These are phyloP conservation scores for Paedocypris micromegethes DNA, from an alignment of 2,797 vertebrate species.

Conservation along the genomic window DNA sequence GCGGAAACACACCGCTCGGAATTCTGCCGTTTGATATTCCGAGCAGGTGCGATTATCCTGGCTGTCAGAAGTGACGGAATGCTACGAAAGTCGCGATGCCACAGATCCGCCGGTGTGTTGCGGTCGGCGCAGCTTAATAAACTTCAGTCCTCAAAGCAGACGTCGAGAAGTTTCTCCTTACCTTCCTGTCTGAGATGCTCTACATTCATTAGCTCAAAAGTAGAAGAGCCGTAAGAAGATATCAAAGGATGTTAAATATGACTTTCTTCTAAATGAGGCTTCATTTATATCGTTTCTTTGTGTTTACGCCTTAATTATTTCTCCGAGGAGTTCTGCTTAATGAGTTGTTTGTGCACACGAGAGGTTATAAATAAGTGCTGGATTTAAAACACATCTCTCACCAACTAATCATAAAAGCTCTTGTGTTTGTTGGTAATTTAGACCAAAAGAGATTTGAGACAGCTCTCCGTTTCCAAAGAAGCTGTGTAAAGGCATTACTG, in stretches of 20 bases:
- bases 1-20: constrained; percentile 23
- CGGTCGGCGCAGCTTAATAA: constrained; percentile 5
- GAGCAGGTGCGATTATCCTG: constrained; percentile 23
- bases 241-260: constrained; percentile 16
- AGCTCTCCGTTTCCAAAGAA: constrained; percentile 10
- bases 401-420: constrained; percentile 8
- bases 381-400: constrained; percentile 14
- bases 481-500: neutral
- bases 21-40: constrained; percentile 29
- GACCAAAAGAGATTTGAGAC: constrained; percentile 3
- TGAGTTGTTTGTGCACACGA: constrained; percentile 29
- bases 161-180: constrained; percentile 8
- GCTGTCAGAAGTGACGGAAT: constrained; percentile 30
- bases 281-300: constrained; percentile 22
- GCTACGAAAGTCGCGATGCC: neutral
- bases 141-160: constrained; percentile 17
- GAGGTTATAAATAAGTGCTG: constrained; percentile 22
- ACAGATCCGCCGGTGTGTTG: neutral
- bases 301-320: constrained; percentile 37
- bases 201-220: constrained; percentile 29
- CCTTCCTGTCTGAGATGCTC: constrained; percentile 9
- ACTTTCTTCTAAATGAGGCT: constrained; percentile 34
- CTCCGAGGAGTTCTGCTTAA: constrained; percentile 25
- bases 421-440: constrained; percentile 22
- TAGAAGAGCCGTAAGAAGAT: constrained; percentile 26